Percentiles rank a stretch among this genome's conserved stretches.
phyloP scores from a whole-genome alignment of 2,888 invertebrate species.

The Timema podura region DNA sequence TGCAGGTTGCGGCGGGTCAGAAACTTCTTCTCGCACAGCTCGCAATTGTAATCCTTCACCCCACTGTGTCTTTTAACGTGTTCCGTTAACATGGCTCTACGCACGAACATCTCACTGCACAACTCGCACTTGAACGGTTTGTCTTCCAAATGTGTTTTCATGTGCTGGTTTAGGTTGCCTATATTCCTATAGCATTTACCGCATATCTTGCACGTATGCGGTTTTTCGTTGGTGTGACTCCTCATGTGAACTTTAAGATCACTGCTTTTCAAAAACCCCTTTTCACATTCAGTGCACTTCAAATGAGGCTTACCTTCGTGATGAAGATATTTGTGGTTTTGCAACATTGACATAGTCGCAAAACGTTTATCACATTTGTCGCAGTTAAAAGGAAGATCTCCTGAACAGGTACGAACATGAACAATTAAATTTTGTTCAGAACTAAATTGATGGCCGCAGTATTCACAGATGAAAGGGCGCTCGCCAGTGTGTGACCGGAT shows the following conservation, averaged over 20 bases:
- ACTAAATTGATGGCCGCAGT: constrained; percentile 31
- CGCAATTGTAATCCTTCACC: constrained; percentile 27
- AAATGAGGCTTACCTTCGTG: constrained; percentile 27
- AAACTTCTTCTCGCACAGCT: constrained; percentile 29
- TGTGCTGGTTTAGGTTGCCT: constrained; percentile 31
- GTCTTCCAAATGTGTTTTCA: constrained; percentile 29
- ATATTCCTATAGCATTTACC: constrained; percentile 31
- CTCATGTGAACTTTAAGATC: constrained; percentile 29
- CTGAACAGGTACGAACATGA: constrained; percentile 29
- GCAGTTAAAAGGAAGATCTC: constrained; percentile 27
- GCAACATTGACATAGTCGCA: constrained; percentile 23
- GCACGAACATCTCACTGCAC: constrained; percentile 30
- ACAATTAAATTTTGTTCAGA: constrained; percentile 26
- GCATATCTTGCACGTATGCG: constrained; percentile 30
- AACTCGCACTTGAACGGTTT: constrained; percentile 28
- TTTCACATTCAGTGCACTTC: constrained; percentile 29
- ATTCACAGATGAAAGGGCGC: constrained; percentile 30
- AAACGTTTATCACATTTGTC: constrained; percentile 28
- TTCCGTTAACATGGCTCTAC: constrained; percentile 24
- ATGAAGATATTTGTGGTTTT: constrained; percentile 22
- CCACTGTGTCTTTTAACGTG: constrained; percentile 30
- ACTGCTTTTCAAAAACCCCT: constrained; percentile 29
- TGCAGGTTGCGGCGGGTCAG: constrained; percentile 25
- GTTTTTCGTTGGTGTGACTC: constrained; percentile 31
- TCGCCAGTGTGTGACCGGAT: constrained; percentile 29